These are phyloP conservation scores for Protosalanx chinensis DNA, from an alignment of 2,797 vertebrate species.

Conservation along the genomic window DNA sequence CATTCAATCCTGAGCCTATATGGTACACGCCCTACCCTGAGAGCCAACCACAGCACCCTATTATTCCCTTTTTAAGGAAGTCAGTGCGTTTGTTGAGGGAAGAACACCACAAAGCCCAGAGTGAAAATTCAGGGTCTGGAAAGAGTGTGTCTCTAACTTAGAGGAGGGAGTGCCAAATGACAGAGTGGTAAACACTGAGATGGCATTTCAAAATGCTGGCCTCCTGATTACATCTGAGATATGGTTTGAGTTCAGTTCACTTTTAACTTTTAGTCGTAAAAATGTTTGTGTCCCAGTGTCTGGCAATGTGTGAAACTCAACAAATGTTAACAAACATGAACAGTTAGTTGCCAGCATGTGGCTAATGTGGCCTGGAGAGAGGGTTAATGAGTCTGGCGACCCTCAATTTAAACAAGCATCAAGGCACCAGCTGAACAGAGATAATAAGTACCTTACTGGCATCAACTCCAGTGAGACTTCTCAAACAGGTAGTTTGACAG, in stretches of 20 bases:
- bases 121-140: constrained; percentile 30
- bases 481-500: not conserved
- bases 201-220: not conserved
- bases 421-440: constrained; percentile 27
- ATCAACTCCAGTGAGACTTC: not conserved
- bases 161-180: not conserved
- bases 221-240: no score
- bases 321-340: not conserved
- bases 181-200: not conserved
- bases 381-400: constrained; percentile 39
- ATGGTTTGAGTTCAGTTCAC: no score
- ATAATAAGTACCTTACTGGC: constrained; percentile 25
- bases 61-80: constrained; percentile 12
- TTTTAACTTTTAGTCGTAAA: not conserved
- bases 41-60: no score
- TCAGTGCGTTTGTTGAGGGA: constrained; percentile 38
- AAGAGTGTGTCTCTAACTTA: constrained; percentile 1
- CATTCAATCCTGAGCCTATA: no score
- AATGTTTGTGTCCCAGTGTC: not conserved
- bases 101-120: constrained; percentile 21
- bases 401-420: constrained; percentile 38
- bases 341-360: constrained; percentile 15
- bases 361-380: constrained; percentile 31
- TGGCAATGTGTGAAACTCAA: not conserved
- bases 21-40: no score